Evolutionary conservation across 2,113 vertebrate species (phyloP).

Genomic region (Microcebus tavaratra): DNA sequence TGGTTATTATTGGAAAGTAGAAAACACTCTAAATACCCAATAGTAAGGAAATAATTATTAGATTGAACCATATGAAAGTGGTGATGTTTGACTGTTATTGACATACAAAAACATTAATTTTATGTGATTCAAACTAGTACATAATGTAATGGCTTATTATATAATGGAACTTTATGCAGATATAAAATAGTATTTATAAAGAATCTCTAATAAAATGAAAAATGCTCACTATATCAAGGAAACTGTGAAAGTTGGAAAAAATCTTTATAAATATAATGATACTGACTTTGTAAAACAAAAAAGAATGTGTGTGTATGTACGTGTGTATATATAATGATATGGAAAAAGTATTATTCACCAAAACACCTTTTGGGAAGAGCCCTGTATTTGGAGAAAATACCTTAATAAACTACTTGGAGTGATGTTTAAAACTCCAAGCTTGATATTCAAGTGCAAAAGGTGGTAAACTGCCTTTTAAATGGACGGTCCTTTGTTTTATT

Average conservation of each 20-base stretch:
- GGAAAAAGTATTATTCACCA: conserved; percentile 10
- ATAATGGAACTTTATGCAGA: neutral
- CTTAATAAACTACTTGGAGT: neutral
- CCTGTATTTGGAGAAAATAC: neutral
- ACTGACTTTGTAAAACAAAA: neutral
- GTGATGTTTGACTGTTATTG: neutral
- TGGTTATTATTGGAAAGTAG: neutral
- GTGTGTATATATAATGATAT: neutral
- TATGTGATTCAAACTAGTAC: neutral
- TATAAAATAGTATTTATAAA: conserved; percentile 28
- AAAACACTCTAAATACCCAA: neutral
- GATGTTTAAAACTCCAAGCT: neutral
- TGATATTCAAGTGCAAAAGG: neutral
- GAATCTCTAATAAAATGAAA: neutral
- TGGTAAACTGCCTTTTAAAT: neutral
- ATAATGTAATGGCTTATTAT: neutral
- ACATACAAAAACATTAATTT: neutral
- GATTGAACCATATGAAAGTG: neutral
- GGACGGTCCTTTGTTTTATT: neutral
- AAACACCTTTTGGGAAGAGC: neutral
- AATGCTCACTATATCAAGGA: conserved; percentile 1
- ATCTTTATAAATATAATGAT: neutral
- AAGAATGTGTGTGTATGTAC: neutral
- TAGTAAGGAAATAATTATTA: neutral
- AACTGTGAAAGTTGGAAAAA: neutral